Evolutionary conservation across 2,888 invertebrate genomes (phyloP).

Genomic region (Tinea pellionella): DNA sequence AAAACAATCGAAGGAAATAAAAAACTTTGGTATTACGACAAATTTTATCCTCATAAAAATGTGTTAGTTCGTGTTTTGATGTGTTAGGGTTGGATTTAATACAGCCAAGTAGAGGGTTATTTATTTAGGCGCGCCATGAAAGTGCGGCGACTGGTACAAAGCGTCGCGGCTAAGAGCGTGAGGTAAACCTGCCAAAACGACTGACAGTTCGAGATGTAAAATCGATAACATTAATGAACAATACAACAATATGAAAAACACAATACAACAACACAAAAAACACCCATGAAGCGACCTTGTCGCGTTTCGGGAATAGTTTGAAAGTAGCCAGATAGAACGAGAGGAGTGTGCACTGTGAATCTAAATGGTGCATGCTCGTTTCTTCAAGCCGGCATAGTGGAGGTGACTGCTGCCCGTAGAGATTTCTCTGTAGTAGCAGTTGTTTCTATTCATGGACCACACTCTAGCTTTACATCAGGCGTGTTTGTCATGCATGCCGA

Average conservation of each 20-base stretch:
- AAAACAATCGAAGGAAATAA: not conserved
- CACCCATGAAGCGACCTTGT: too few relatives aligned
- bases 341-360: too few relatives aligned
- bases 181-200: not conserved
- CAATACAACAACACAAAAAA: too few relatives aligned
- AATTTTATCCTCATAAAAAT: conserved; percentile 47
- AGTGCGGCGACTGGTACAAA: conserved; percentile 33
- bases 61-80: conserved; percentile 5
- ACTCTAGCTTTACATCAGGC: too few relatives aligned
- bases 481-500: too few relatives aligned
- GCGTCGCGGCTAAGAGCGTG: conserved; percentile 7
- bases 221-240: conserved; percentile 8
- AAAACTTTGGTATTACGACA: not conserved
- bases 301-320: too few relatives aligned
- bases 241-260: not conserved
- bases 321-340: too few relatives aligned
- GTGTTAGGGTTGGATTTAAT: conserved; percentile 9
- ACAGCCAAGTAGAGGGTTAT: conserved; percentile 56
- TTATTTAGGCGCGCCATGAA: conserved; percentile 50
- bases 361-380: too few relatives aligned
- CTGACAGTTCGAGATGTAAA: conserved; percentile 10
- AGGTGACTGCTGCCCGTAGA: too few relatives aligned
- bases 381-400: too few relatives aligned
- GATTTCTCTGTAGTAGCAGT: too few relatives aligned
- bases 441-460: too few relatives aligned